Percentiles rank a stretch among this genome's conserved stretches.
phyloP scores from a whole-genome alignment of 2,888 invertebrate species.

The Rhorus exstirpatorius region DNA sequence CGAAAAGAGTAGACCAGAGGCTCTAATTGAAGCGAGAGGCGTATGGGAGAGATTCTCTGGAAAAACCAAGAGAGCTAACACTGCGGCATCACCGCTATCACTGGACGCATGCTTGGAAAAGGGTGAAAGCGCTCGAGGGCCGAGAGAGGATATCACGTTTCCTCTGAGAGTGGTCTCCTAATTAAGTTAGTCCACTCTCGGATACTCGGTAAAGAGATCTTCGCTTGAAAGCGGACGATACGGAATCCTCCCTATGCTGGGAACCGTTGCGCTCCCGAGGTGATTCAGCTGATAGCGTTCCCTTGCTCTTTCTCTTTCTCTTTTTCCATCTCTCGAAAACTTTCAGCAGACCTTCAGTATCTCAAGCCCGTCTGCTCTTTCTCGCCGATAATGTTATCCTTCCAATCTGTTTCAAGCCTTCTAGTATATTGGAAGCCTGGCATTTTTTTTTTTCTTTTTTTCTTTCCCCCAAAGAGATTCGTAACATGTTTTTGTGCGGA shows the following conservation, averaged over 20 bases:
- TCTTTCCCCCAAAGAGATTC: conserved; percentile 4
- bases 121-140: conserved; percentile 62
- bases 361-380: conserved; percentile 45
- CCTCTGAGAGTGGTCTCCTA: conserved; percentile 75
- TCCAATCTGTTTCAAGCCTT: conserved; percentile 64
- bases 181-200: conserved; percentile 76
- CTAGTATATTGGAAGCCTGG: conserved; percentile 42
- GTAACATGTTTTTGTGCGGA: conserved; percentile 36
- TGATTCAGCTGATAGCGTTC: conserved; percentile 75
- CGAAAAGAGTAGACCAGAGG: conserved; percentile 56
- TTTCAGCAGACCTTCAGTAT: conserved; percentile 50
- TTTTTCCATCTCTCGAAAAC: conserved; percentile 29
- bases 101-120: conserved; percentile 37
- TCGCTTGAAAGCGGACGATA: conserved; percentile 70
- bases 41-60: conserved; percentile 36
- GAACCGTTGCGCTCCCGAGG: conserved; percentile 39
- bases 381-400: conserved; percentile 60
- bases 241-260: conserved; percentile 53
- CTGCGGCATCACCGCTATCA: conserved; percentile 42
- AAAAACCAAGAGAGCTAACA: conserved; percentile 25
- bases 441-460: conserved; percentile 22
- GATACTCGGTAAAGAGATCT: conserved; percentile 72
- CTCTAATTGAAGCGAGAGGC: conserved; percentile 68
- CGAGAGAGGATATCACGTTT: conserved; percentile 72
- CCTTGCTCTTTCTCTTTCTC: conserved; percentile 45